Evolutionary conservation across 2,888 invertebrate species (phyloP).

Genomic region (Meta bourneti): DNA sequence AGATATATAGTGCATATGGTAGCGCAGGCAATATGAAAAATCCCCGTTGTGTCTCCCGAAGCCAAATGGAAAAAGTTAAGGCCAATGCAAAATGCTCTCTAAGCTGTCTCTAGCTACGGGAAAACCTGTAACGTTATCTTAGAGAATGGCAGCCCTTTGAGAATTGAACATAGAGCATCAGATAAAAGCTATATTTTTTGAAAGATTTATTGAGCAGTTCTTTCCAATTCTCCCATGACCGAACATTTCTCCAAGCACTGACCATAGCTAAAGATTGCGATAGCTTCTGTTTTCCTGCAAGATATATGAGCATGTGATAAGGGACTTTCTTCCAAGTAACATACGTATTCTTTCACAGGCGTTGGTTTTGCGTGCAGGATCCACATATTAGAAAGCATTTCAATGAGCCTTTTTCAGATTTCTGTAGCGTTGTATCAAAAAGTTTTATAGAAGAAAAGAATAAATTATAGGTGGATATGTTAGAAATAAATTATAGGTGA

Average conservation of each 20-base stretch:
- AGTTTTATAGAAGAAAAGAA: no score
- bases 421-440: no score
- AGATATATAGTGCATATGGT: constrained; percentile 19
- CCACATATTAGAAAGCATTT: no score
- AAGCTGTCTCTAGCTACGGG: constrained; percentile 71
- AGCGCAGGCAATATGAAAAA: constrained; percentile 56
- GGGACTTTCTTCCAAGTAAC: constrained; percentile 72
- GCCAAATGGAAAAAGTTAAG: constrained; percentile 50
- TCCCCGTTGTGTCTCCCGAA: constrained; percentile 44
- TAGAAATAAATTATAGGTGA: no score
- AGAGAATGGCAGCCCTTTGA: constrained; percentile 64
- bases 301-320: constrained; percentile 52
- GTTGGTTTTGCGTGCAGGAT: no score
- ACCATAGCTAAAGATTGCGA: constrained; percentile 72
- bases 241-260: constrained; percentile 74
- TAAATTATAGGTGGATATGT: no score
- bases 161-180: constrained; percentile 72
- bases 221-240: constrained; percentile 72
- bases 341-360: not conserved
- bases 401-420: no score
- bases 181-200: constrained; percentile 76
- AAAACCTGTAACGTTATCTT: constrained; percentile 73
- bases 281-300: constrained; percentile 55
- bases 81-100: constrained; percentile 74
- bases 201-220: constrained; percentile 76